phyloP scores from a whole-genome alignment of 2,888 invertebrate species.

The Lacanobia oleracea region DNA sequence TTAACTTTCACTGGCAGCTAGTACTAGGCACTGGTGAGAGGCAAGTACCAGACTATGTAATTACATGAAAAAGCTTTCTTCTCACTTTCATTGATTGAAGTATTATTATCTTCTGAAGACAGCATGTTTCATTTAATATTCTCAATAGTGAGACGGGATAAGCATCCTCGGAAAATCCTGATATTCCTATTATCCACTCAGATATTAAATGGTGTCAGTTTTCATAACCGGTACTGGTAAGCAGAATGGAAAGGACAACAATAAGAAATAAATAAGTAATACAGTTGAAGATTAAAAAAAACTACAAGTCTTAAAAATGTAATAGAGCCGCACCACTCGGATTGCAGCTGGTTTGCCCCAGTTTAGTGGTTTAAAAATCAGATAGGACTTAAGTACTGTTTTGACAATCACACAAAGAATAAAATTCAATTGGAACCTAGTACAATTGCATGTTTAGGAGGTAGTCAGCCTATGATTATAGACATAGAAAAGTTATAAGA shows the following conservation, averaged over 20 bases:
- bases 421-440: not conserved
- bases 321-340: no score
- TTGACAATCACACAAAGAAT: not conserved
- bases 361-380: not conserved
- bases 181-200: not conserved
- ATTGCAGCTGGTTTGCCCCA: not conserved
- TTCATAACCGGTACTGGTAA: not conserved
- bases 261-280: not conserved
- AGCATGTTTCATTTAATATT: not conserved
- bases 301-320: no score
- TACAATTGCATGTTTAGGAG: not conserved
- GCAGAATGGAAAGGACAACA: not conserved
- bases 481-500: not conserved
- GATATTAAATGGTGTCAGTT: not conserved
- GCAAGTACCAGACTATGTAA: constrained; percentile 41
- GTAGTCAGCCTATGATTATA: not conserved
- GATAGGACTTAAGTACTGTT: not conserved
- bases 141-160: not conserved
- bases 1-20: constrained; percentile 60
- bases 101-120: constrained; percentile 14
- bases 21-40: constrained; percentile 52
- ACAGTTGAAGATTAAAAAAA: not conserved
- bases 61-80: constrained; percentile 55
- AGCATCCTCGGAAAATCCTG: no score
- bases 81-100: constrained; percentile 41